Percentiles rank a stretch among this genome's conserved stretches.
phyloP scores from a whole-genome alignment of 2,888 invertebrate genomes.

The Zeuzera pyrina region DNA sequence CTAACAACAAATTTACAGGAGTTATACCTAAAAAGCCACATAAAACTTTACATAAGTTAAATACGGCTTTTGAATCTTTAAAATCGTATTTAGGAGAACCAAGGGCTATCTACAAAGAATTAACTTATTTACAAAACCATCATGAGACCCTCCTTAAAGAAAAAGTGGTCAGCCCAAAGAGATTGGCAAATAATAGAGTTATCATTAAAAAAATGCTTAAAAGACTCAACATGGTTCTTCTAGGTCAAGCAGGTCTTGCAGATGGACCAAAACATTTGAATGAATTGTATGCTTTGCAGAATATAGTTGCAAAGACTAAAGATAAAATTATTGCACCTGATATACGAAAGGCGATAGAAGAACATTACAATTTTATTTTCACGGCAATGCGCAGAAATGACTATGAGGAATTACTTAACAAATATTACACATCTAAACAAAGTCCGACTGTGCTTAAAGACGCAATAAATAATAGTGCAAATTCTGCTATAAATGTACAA shows the following conservation, averaged over 20 bases:
- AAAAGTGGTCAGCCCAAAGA: constrained; percentile 40
- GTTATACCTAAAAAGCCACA: constrained; percentile 48
- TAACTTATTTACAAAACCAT: constrained; percentile 50
- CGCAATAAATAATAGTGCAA: constrained; percentile 14
- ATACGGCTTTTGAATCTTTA: constrained; percentile 42
- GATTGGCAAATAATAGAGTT: constrained; percentile 37
- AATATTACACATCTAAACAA: constrained; percentile 29
- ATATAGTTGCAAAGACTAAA: constrained; percentile 37
- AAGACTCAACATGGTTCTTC: constrained; percentile 70
- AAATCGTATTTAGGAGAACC: constrained; percentile 67
- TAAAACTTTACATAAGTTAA: constrained; percentile 37
- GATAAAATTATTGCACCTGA: constrained; percentile 39
- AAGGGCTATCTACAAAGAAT: constrained; percentile 47
- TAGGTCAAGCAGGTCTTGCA: constrained; percentile 73
- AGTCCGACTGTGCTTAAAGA: constrained; percentile 14
- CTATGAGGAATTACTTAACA: constrained; percentile 43
- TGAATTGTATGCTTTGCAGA: constrained; percentile 43
- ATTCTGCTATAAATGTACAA: no score
- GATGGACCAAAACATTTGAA: constrained; percentile 61
- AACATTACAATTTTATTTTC: constrained; percentile 68
- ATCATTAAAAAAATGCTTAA: constrained; percentile 58
- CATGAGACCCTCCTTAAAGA: constrained; percentile 50
- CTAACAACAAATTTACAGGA: not conserved
- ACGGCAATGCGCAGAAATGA: constrained; percentile 50
- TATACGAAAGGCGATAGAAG: constrained; percentile 61